A percentile compares a stretch with the other conserved stretches of the same genome.
Evolutionary conservation across 1,140 invertebrate species (phyloP).

Genomic region (Drosophila sp.): DNA sequence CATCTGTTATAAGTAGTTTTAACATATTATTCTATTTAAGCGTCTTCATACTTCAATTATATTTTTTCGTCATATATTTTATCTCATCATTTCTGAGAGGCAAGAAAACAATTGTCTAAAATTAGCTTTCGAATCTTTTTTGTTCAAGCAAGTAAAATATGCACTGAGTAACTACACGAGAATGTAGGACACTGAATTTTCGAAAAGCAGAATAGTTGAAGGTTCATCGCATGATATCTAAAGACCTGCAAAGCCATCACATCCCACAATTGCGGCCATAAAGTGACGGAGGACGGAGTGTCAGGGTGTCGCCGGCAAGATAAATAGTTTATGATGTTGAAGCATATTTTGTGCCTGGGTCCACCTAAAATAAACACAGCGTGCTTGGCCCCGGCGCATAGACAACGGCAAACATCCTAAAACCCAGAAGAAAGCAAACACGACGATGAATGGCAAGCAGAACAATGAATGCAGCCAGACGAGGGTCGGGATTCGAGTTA

Average conservation of each 20-base stretch:
- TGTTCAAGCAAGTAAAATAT: not conserved
- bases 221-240: not conserved
- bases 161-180: not conserved
- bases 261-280: conserved; percentile 22
- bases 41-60: not conserved
- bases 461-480: conserved; percentile 52
- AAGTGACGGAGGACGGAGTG: conserved; percentile 17
- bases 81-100: conserved; percentile 45
- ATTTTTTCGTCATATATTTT: conserved; percentile 21
- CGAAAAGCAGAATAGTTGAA: conserved; percentile 24
- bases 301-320: conserved; percentile 23
- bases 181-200: not conserved
- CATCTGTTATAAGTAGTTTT: not conserved
- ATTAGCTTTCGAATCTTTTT: conserved; percentile 30
- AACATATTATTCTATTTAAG: not conserved
- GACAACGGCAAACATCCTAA: conserved; percentile 62
- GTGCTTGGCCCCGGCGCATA: conserved; percentile 16
- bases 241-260: conserved; percentile 32
- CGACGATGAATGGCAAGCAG: conserved; percentile 42
- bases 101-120: conserved; percentile 44
- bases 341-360: conserved; percentile 53
- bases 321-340: conserved; percentile 61
- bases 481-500: not conserved
- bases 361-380: conserved; percentile 54
- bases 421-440: conserved; percentile 49